A percentile compares a stretch with the other conserved stretches of the same genome.
Evolutionary conservation across 2,888 invertebrate species (phyloP).

Genomic region (Marronus borbonicus): DNA sequence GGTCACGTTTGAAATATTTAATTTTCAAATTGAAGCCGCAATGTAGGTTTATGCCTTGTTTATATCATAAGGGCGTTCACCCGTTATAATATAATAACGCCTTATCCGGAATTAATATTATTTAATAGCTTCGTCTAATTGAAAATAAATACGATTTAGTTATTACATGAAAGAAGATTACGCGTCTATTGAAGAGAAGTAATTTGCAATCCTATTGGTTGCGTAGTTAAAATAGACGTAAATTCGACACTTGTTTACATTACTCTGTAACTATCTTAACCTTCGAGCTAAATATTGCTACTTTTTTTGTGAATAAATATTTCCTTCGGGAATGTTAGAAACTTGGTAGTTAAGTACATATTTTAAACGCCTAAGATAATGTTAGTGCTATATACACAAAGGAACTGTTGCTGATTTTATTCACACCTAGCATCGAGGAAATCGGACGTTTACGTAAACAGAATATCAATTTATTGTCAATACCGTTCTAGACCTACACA

Average conservation of each 20-base stretch:
- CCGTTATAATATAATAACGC: not conserved
- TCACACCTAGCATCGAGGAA: not conserved
- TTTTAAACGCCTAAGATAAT: not conserved
- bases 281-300: not conserved
- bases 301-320: not conserved
- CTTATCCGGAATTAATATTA: too few species aligned
- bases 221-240: not conserved
- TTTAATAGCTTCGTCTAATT: not conserved
- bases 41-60: not conserved
- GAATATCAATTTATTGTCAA: slow-evolving; percentile 1
- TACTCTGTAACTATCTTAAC: not conserved
- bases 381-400: not conserved
- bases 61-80: slow-evolving; percentile 32
- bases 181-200: not conserved
- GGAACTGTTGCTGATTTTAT: not conserved
- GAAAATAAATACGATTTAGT: too few species aligned
- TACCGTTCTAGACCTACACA: not conserved
- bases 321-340: not conserved
- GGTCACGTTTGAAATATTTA: slow-evolving; percentile 29
- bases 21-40: slow-evolving; percentile 3
- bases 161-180: not conserved
- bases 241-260: slow-evolving; percentile 2
- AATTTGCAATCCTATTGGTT: not conserved
- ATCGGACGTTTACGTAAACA: not conserved
- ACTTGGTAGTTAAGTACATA: not conserved